These are phyloP conservation scores for Clarias fuscus DNA, from an alignment of 2,797 vertebrate species.

Conservation along the genomic window DNA sequence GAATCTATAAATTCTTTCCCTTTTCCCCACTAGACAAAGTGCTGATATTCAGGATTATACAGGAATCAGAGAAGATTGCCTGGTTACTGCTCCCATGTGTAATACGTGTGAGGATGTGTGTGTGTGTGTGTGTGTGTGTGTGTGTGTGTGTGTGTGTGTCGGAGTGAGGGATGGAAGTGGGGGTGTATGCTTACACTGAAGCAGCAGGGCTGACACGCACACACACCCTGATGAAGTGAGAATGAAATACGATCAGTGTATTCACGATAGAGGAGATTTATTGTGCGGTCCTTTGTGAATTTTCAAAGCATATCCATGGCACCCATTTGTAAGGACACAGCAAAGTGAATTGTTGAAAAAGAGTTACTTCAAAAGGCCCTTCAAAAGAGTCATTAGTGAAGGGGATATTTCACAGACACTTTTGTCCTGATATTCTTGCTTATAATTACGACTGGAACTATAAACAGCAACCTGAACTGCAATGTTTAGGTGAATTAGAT, in stretches of 20 bases:
- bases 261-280: slow-evolving; percentile 14
- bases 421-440: not conserved
- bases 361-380: not conserved
- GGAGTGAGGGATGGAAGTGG: not conserved
- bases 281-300: not conserved
- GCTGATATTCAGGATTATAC: slow-evolving; percentile 52
- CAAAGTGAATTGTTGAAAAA: not conserved
- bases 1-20: not conserved
- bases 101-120: slow-evolving; percentile 37
- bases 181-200: slow-evolving; percentile 17
- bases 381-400: not conserved
- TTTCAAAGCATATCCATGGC: not conserved
- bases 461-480: not conserved
- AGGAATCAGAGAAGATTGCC: slow-evolving; percentile 48
- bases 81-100: slow-evolving; percentile 51
- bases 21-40: slow-evolving; percentile 36
- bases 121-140: slow-evolving; percentile 24
- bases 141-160: slow-evolving; percentile 28
- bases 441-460: not conserved
- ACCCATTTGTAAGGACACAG: not conserved
- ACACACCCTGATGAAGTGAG: slow-evolving; percentile 34
- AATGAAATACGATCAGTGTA: slow-evolving; percentile 40
- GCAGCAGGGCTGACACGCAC: slow-evolving; percentile 23
- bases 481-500: not conserved
- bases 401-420: not conserved